Percentiles rank a stretch among this genome's conserved stretches.
phyloP scores from a whole-genome alignment of 2,113 vertebrate genomes.

The Labeo rohita region DNA sequence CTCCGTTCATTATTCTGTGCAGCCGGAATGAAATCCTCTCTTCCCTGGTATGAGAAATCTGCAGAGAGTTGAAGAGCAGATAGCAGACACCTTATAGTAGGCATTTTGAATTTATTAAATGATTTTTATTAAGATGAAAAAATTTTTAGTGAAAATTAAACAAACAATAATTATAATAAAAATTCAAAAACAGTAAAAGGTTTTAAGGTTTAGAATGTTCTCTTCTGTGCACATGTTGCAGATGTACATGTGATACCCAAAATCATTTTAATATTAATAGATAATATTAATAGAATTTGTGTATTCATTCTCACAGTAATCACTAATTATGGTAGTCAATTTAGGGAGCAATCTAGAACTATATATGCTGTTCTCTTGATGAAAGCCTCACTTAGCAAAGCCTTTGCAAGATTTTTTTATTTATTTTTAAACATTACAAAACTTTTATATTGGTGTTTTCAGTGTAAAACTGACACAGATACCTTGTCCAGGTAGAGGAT shows the following conservation, averaged over 20 bases:
- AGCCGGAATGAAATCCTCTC: slow-evolving; percentile 77
- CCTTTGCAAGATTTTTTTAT: neutral
- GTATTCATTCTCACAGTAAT: too few relatives aligned
- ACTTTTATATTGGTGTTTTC: neutral
- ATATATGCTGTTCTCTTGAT: too few relatives aligned
- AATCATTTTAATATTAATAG: neutral
- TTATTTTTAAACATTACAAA: neutral
- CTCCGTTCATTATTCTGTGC: slow-evolving; percentile 72
- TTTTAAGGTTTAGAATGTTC: too few relatives aligned
- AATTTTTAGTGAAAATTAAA: neutral
- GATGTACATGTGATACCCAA: neutral
- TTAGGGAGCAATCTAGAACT: too few relatives aligned
- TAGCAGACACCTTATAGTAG: neutral
- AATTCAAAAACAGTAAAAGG: too few relatives aligned
- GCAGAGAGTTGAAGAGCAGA: neutral
- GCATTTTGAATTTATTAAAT: neutral
- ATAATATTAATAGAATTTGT: too few relatives aligned
- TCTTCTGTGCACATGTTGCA: neutral
- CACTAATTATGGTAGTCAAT: neutral
- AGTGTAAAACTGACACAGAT: slow-evolving; percentile 46
- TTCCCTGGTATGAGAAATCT: slow-evolving; percentile 66
- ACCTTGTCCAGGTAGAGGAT: slow-evolving; percentile 86
- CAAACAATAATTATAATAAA: too few relatives aligned
- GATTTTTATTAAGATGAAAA: neutral
- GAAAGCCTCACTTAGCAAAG: too few relatives aligned